Conservation (phyloP, 2,113 vertebrate genomes). For the Mesembrinibis cayennensis region DNA sequence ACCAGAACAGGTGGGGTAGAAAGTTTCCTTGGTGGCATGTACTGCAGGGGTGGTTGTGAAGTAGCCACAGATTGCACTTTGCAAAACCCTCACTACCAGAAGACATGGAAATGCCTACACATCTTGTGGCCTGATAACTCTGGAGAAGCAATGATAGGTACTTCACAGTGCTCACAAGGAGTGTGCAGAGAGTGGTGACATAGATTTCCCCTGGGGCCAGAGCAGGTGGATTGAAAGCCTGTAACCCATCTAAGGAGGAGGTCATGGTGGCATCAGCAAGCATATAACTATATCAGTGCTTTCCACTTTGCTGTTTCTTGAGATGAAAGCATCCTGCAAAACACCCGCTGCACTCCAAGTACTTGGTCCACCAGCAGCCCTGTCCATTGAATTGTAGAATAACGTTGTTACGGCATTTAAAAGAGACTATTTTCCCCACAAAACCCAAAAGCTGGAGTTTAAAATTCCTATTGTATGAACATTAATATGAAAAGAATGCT, state of each 20-base stretch:
- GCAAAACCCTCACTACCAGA: background rate
- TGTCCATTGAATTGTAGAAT: background rate
- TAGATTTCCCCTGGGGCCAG: background rate
- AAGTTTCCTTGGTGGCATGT: background rate
- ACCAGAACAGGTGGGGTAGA: background rate
- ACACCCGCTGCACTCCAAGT: background rate
- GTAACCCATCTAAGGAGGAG: background rate
- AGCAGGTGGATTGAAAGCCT: background rate
- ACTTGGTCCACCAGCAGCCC: background rate
- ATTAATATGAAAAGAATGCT: constrained; percentile 76
- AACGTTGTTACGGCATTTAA: background rate
- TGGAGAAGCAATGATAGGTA: background rate
- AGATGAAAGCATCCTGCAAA: background rate
- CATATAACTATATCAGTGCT: background rate
- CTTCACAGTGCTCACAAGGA: background rate
- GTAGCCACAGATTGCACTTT: background rate
- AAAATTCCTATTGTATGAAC: constrained; percentile 66
- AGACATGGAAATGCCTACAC: background rate
- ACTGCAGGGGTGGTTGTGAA: background rate
- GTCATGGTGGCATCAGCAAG: background rate
- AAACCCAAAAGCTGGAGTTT: constrained; percentile 25
- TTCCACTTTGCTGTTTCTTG: background rate
- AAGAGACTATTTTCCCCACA: background rate
- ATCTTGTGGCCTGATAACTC: background rate
- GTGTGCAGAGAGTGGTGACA: background rate